Percentiles rank a stretch among this genome's conserved stretches.
These are phyloP conservation scores for Plutella xylostella DNA, from an alignment of 2,888 invertebrate genomes.

Conservation along the genomic window DNA sequence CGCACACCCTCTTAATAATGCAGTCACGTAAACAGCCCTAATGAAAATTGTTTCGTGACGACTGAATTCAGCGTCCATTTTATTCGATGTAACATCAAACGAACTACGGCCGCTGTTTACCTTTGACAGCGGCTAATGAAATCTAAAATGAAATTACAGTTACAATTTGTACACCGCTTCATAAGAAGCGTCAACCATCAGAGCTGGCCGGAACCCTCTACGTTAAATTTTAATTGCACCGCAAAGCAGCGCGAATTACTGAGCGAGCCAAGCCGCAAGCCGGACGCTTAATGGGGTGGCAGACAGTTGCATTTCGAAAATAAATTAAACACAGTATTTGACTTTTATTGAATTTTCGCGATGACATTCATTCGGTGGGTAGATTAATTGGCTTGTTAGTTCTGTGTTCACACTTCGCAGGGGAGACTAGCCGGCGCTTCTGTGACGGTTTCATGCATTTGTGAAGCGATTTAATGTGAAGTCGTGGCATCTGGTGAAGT, in stretches of 20 bases:
- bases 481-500: conserved; percentile 6
- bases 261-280: conserved; percentile 12
- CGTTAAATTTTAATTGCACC: conserved; percentile 45
- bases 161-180: not conserved
- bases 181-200: not conserved
- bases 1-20: conserved; percentile 41
- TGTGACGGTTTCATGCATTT: no score
- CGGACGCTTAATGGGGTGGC: conserved; percentile 5
- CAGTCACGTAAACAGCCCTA: conserved; percentile 55
- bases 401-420: no score
- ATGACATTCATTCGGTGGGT: no score
- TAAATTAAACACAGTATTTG: conserved; percentile 30
- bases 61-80: conserved; percentile 45
- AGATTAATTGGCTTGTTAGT: no score
- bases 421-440: no score
- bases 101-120: not conserved
- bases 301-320: conserved; percentile 25
- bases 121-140: not conserved
- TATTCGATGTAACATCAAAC: conserved; percentile 16
- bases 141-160: not conserved
- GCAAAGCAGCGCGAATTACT: conserved; percentile 25
- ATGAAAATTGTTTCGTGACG: conserved; percentile 62
- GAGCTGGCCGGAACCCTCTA: conserved; percentile 25
- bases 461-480: no score
- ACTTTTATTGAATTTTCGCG: no score